phyloP scores from a whole-genome alignment of 92 coral and sea anemone genomes.

The Heteractis magnifica region DNA sequence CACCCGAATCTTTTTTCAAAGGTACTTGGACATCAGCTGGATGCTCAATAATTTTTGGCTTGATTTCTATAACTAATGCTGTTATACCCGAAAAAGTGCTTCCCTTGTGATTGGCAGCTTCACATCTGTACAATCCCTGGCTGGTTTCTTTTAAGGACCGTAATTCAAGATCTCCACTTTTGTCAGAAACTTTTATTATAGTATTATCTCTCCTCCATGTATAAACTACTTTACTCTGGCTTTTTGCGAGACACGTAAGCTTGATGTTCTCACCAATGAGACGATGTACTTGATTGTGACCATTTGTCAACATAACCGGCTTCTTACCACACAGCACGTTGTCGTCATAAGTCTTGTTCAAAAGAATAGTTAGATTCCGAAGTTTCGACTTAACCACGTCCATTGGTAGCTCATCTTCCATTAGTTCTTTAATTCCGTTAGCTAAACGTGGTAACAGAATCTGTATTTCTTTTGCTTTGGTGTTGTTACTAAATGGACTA shows the following conservation, averaged over 20 bases:
- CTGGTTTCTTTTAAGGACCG: constrained; percentile 9
- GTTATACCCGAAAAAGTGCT: constrained; percentile 30
- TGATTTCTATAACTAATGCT: constrained; percentile 22
- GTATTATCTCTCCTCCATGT: constrained; percentile 38
- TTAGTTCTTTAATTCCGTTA: constrained; percentile 5
- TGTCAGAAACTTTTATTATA: constrained; percentile 18
- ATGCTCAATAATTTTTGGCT: constrained; percentile 38
- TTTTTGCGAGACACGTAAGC: constrained; percentile 34
- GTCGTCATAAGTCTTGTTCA: constrained; percentile 37
- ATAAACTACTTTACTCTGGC: constrained; percentile 26
- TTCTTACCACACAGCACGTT: constrained; percentile 34
- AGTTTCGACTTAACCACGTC: constrained; percentile 22
- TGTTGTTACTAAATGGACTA: constrained; percentile 5
- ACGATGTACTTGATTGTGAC: constrained; percentile 2
- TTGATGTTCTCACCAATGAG: constrained; percentile 34
- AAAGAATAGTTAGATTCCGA: constrained; percentile 9
- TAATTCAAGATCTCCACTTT: constrained; percentile 34
- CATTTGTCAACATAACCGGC: constrained; percentile 25
- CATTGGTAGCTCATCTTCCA: constrained; percentile 17
- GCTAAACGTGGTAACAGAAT: constrained; percentile 12
- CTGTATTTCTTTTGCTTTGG: constrained; percentile 20
- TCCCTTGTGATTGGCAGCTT: constrained; percentile 49
- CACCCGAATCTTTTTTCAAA: constrained; percentile 14
- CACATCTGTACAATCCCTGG: constrained; percentile 42
- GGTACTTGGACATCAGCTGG: constrained; percentile 19